Percentiles rank a stretch among this genome's conserved stretches.
Conservation (phyloP, 2,888 invertebrate genomes). For the Dynastes grantii region DNA sequence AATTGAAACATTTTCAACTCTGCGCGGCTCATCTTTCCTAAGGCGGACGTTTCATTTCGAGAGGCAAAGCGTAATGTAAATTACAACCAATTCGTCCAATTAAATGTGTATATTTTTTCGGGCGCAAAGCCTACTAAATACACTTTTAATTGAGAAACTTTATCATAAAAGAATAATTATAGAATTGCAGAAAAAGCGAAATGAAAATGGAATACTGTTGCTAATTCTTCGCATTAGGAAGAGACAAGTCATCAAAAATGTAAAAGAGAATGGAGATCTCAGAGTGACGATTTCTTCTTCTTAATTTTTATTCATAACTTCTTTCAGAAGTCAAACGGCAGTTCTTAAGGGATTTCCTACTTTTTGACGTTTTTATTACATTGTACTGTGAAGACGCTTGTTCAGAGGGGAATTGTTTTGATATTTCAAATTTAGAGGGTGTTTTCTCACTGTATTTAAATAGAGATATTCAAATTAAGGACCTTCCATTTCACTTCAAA, state of each 20-base stretch:
- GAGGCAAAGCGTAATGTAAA: slow-evolving; percentile 11
- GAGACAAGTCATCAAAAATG: neutral
- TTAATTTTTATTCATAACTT: slow-evolving; percentile 25
- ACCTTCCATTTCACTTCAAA: no score
- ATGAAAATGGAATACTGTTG: neutral
- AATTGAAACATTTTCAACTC: slow-evolving; percentile 10
- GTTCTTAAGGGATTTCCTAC: no score
- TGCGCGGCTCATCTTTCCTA: neutral
- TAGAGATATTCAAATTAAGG: no score
- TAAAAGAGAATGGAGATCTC: neutral
- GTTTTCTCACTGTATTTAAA: no score
- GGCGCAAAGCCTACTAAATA: slow-evolving; percentile 25
- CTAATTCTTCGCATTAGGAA: no score
- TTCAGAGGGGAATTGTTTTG: no score
- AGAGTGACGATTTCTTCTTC: neutral
- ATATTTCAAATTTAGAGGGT: no score
- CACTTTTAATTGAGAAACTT: slow-evolving; percentile 36
- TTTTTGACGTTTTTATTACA: no score
- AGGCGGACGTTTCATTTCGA: neutral
- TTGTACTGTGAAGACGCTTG: no score
- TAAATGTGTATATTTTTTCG: slow-evolving; percentile 18
- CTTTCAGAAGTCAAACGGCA: neutral
- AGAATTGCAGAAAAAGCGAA: neutral
- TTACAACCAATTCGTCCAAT: slow-evolving; percentile 32
- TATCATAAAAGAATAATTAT: slow-evolving; percentile 25